Evolutionary conservation across 2,113 vertebrate genomes (phyloP).

Genomic region (Eidolon helvum): DNA sequence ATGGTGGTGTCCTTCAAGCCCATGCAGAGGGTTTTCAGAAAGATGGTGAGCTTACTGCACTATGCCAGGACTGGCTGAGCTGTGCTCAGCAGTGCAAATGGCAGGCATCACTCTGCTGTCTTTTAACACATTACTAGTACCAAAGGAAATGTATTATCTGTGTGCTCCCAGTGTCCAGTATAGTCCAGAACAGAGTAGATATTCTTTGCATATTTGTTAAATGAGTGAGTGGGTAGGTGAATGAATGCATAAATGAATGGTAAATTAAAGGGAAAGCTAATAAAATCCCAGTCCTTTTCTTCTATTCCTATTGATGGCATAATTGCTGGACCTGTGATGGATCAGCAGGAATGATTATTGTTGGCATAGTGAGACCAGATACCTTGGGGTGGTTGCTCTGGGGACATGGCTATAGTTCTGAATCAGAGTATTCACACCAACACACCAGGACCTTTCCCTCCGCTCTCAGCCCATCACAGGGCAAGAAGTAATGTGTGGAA

Average conservation of each 20-base stretch:
- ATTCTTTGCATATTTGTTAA: not conserved
- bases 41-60: fast-evolving
- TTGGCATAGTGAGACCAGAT: not conserved
- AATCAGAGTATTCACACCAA: not conserved
- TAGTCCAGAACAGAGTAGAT: not conserved
- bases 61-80: not conserved
- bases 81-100: not conserved
- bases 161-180: not conserved
- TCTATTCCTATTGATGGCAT: not conserved
- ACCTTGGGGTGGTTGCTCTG: not conserved
- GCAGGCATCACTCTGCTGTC: not conserved
- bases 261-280: not conserved
- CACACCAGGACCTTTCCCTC: no score
- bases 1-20: not conserved
- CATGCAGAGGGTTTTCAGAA: not conserved
- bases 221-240: not conserved
- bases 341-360: not conserved
- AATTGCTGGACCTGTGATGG: not conserved
- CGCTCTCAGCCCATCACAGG: not conserved
- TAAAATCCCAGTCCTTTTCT: not conserved
- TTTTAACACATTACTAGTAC: not conserved
- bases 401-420: not conserved
- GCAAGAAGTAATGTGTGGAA: not conserved
- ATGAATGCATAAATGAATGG: not conserved
- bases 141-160: not conserved